Evolutionary conservation across 2,113 vertebrate genomes (phyloP), one percentile per base, ranked within the genome.

Genomic region (Pungitius pungitius): DNA sequence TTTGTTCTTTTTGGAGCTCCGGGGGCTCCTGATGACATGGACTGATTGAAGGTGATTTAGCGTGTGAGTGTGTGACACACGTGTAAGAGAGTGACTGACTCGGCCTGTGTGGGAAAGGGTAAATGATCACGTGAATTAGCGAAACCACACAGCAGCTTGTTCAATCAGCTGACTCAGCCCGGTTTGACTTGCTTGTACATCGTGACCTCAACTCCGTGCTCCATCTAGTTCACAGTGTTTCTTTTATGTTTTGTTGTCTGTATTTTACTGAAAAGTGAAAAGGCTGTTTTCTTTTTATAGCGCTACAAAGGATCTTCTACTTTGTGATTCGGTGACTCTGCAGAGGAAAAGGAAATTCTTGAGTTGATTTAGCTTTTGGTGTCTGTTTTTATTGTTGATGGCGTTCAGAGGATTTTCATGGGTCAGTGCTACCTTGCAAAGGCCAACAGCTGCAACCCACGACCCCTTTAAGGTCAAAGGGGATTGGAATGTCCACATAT

Each of bases 151-250:
- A 59, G 61, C 58, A 59, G 73, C 70, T 1, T 56, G 69, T 87
- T 73, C 69, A 78, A 82, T 80, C 77, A 79, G 81, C 79, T 84
- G 88, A 80, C 67, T 79, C 4, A 1, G 37, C 22, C 69, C 62
- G 73, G 35, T 70, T 65, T 49, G 39, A 51, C 56, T 57, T 43
- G 26, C 42, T 14, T 33, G 14, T 7, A 54, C 22, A 24, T 26
- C 14, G 20, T 26, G 55, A 65, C 35, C 52, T 51, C 20, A 22
- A 37, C 18, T 65, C 42, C 60, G 8, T 40, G 10, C 26, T 14
- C 22, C 12, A 57, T 69, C 33, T 20, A 45, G 9, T 24, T 49
- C 11, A 17, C 11, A 1, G 22, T 40, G 49, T 6, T 4, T 27
- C 8, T 15, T 14, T 18, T 18, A 0, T 22, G 17, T 75, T 55